Evolutionary conservation across 2,888 invertebrate genomes (phyloP).

Genomic region (Eristalis pertinax): DNA sequence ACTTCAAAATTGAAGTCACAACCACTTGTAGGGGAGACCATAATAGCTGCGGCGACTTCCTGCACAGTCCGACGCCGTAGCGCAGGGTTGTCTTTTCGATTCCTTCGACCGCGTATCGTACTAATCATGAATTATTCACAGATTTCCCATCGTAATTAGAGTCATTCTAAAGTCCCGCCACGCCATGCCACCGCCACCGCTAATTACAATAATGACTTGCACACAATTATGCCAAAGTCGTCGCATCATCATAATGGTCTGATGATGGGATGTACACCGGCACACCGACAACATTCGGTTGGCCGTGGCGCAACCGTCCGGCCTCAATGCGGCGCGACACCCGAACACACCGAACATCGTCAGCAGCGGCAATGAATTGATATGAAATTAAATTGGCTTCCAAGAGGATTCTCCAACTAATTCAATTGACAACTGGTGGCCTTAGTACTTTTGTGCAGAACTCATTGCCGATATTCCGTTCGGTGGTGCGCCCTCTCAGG

Average conservation of each 20-base stretch:
- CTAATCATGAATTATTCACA: constrained; percentile 45
- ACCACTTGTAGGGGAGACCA: not conserved
- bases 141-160: constrained; percentile 43
- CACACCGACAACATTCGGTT: constrained; percentile 13
- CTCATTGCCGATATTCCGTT: constrained; percentile 18
- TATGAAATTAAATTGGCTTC: constrained; percentile 41
- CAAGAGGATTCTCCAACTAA: constrained; percentile 2
- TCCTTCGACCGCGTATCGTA: constrained; percentile 5
- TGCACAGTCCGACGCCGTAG: not conserved
- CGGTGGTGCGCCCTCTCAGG: constrained; percentile 21
- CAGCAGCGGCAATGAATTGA: constrained; percentile 14
- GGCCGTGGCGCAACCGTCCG: not conserved
- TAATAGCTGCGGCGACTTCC: constrained; percentile 13
- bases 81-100: not conserved
- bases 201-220: constrained; percentile 47
- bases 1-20: not conserved
- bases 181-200: constrained; percentile 18
- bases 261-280: not conserved
- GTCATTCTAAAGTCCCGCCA: constrained; percentile 21
- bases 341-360: constrained; percentile 10
- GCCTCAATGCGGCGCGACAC: too few relatives aligned
- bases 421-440: constrained; percentile 18
- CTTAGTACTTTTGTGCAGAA: constrained; percentile 16
- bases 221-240: constrained; percentile 36
- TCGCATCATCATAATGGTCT: constrained; percentile 18